Evolutionary conservation across 2,113 vertebrate species (phyloP).

Genomic region (Ceyx margarethae): DNA sequence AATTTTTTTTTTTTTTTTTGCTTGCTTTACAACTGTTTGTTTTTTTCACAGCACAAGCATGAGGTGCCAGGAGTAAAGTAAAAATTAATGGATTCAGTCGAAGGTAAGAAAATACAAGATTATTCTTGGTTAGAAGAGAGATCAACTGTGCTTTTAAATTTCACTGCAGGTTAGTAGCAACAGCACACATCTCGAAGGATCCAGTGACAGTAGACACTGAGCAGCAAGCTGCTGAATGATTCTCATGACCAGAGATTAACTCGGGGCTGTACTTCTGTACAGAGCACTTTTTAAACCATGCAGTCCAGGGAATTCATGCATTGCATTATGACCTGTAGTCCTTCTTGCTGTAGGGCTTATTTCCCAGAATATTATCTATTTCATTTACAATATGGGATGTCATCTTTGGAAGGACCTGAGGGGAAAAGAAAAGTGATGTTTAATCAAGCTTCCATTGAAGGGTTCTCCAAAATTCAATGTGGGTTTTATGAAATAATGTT

Average conservation of each 20-base stretch:
- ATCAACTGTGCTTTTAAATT: slow-evolving; percentile 70
- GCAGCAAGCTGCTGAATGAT: slow-evolving; percentile 76
- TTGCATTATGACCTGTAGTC: slow-evolving; percentile 90
- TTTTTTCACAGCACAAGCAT: slow-evolving; percentile 59
- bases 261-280: slow-evolving; percentile 48
- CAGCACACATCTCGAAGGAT: slow-evolving; percentile 75
- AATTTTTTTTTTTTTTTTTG: slow-evolving; percentile 27
- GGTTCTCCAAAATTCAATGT: neutral
- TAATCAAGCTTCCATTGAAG: neutral
- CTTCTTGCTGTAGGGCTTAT: slow-evolving; percentile 95
- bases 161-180: slow-evolving; percentile 73
- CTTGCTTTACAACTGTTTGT: slow-evolving; percentile 39
- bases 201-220: slow-evolving; percentile 68
- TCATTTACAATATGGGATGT: slow-evolving; percentile 92
- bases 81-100: slow-evolving; percentile 51
- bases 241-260: slow-evolving; percentile 44
- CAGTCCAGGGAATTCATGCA: slow-evolving; percentile 72
- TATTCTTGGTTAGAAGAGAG: slow-evolving; percentile 62
- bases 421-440: neutral
- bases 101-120: slow-evolving; percentile 75
- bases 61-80: slow-evolving; percentile 66
- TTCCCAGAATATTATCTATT: slow-evolving; percentile 94
- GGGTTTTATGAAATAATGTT: neutral
- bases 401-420: slow-evolving; percentile 98
- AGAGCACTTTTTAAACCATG: slow-evolving; percentile 67